Conservation (phyloP, 2,888 invertebrate genomes). For the Leptinotarsa haldemani region DNA sequence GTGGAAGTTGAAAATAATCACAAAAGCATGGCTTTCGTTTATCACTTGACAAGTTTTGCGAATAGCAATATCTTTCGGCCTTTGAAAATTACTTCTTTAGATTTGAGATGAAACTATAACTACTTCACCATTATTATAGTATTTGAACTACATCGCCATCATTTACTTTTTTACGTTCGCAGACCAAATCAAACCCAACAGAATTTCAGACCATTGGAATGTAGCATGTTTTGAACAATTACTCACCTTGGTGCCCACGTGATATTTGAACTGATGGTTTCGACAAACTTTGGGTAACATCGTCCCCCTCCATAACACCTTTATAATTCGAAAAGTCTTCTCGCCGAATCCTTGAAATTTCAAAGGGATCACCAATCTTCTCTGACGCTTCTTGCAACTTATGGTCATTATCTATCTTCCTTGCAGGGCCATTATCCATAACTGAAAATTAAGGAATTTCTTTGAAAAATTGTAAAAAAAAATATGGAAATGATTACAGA, state of each 20-base stretch:
- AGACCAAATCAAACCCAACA: too few relatives aligned
- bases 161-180: too few relatives aligned
- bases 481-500: too few relatives aligned
- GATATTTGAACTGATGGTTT: conserved; percentile 75
- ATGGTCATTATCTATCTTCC: conserved; percentile 69
- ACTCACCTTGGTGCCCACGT: conserved; percentile 81
- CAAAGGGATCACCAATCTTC: conserved; percentile 82
- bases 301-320: conserved; percentile 84
- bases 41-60: too few relatives aligned
- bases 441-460: conserved; percentile 59
- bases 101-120: too few relatives aligned
- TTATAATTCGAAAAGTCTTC: conserved; percentile 79
- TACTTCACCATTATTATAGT: too few relatives aligned
- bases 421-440: conserved; percentile 82
- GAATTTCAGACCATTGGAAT: not conserved
- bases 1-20: too few relatives aligned
- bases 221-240: not conserved
- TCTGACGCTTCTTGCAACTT: conserved; percentile 78
- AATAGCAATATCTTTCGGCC: too few relatives aligned
- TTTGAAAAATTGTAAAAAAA: not conserved
- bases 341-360: conserved; percentile 80
- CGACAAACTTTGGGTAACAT: conserved; percentile 82
- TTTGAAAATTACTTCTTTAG: too few relatives aligned
- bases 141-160: too few relatives aligned
- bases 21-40: too few relatives aligned